These are phyloP conservation scores for Ptilodon capucinus DNA, from an alignment of 2,888 invertebrate species.

Conservation along the genomic window DNA sequence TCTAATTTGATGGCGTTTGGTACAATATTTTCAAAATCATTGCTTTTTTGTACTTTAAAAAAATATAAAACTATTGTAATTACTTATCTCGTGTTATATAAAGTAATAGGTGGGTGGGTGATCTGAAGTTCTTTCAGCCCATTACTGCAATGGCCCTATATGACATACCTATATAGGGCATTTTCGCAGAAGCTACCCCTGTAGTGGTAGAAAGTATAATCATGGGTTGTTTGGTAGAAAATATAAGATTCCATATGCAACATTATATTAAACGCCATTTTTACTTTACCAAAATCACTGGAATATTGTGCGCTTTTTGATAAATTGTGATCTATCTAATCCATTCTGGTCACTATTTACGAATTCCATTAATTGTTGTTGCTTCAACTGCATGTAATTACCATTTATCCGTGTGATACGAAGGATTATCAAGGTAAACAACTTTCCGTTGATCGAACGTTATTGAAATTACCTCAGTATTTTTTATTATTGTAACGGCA, in stretches of 20 bases:
- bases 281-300: conserved; percentile 37
- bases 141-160: too few relatives aligned
- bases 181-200: too few relatives aligned
- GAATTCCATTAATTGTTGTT: neutral
- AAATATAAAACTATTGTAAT: too few relatives aligned
- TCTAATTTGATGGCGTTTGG: too few relatives aligned
- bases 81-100: too few relatives aligned
- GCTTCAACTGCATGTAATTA: conserved; percentile 3
- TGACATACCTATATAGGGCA: too few relatives aligned
- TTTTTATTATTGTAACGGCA: conserved; percentile 13
- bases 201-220: neutral
- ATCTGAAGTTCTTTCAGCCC: too few relatives aligned
- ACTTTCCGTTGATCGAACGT: conserved; percentile 37
- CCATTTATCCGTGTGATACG: conserved; percentile 1
- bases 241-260: conserved; percentile 18
- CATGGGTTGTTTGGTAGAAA: conserved; percentile 2
- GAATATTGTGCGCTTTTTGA: conserved; percentile 25
- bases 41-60: too few relatives aligned
- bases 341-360: conserved; percentile 3
- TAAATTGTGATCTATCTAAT: conserved; percentile 7
- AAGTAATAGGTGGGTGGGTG: too few relatives aligned
- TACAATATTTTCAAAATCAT: too few relatives aligned
- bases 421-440: conserved; percentile 54
- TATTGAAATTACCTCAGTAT: conserved; percentile 28
- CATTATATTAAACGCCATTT: conserved; percentile 57